Evolutionary conservation across 2,888 invertebrate genomes (phyloP), one percentile per base, ranked within the genome.

Genomic region (Miltochrista miniata): DNA sequence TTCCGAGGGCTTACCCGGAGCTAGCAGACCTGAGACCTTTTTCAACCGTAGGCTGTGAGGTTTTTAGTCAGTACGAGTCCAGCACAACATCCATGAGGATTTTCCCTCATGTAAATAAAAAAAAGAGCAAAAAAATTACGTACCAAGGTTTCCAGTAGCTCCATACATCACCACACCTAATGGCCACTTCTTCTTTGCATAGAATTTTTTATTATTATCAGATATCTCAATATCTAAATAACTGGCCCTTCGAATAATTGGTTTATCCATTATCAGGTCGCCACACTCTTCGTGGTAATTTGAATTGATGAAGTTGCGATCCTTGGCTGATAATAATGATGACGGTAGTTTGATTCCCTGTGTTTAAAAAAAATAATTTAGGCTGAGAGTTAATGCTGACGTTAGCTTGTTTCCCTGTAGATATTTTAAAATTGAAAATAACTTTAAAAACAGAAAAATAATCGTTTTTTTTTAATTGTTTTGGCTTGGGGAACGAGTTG

Each of bases 251-350:
- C n/a, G n/a, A n/a, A n/a, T n/a, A n/a, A n/a, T n/a, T n/a, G n/a
- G 54, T 2, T 55, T 55, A 2, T 64, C 58, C 1, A 38, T 9
- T 0, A 70, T 30, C 1, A 81, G 48, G 0, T 68, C 49, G 0
- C 72, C 70, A 34, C 89, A 90, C 24, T 87, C 85, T 0, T 39
- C 7, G 40, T 79, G 71, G 55, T 89, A 89, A 37, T 85, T 70
- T 0, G 69, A 65, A 50, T 89, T 90, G 13, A 90, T 83, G 51
- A 58, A 85, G 52, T 87, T 83, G 0, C 87, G 71, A 30, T 88
- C 88, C 0, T 51, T 31, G 0, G 76, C 59, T 0, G 72, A 58
- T 1, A 79, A 56, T 1, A 81, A 61, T 0, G 68, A 58, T 0
- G 64, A 53, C 0, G 55, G 38, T 0, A 53, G 39, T 9, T 68